Conservation (phyloP, 2,797 vertebrate genomes). For the Anas georgica region DNA sequence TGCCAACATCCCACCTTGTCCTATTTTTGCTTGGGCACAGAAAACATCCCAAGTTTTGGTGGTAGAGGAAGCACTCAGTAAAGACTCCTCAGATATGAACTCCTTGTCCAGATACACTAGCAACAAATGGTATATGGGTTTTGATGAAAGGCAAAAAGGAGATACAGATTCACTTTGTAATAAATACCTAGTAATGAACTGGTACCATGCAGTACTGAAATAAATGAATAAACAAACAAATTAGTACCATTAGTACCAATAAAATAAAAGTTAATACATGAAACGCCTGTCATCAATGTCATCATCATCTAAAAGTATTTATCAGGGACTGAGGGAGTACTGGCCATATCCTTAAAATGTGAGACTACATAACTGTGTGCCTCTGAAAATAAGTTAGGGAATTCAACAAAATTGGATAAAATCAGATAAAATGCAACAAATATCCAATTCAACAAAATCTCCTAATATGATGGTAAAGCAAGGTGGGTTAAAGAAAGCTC, state of each 20-base stretch:
- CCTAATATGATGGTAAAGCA: not conserved
- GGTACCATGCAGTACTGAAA: not conserved
- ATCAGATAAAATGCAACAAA: too few species aligned
- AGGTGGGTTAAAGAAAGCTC: not conserved
- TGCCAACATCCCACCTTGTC: not conserved
- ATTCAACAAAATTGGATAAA: not conserved
- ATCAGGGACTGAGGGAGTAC: not conserved
- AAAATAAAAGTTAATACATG: not conserved
- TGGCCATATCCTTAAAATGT: not conserved
- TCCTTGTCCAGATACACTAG: not conserved
- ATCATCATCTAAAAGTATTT: not conserved
- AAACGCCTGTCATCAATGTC: not conserved
- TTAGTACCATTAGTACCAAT: not conserved
- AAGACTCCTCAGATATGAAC: not conserved
- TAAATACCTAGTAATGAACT: not conserved
- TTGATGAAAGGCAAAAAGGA: not conserved
- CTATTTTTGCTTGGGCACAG: not conserved
- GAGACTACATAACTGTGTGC: not conserved
- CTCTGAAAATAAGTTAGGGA: not conserved
- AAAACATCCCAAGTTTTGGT: accelerated
- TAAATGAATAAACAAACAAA: too few species aligned
- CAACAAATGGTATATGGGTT: accelerated
- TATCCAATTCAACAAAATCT: not conserved
- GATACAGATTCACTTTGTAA: not conserved
- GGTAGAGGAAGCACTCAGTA: not conserved